These are phyloP conservation scores for Dunckerocampus dactyliophorus DNA, from an alignment of 2,113 vertebrate genomes.

Conservation along the genomic window DNA sequence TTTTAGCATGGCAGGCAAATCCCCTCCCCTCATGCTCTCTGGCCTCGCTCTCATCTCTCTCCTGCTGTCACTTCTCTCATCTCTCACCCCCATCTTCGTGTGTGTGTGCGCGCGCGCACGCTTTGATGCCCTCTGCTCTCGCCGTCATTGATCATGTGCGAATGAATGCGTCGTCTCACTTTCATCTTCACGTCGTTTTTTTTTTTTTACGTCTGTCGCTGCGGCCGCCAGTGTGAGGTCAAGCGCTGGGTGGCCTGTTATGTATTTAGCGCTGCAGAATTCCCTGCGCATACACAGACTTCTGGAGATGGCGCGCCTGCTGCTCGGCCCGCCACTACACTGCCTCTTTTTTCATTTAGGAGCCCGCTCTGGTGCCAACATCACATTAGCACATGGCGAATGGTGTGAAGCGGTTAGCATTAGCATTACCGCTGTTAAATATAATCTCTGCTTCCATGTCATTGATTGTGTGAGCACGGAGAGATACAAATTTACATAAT, in stretches of 20 bases:
- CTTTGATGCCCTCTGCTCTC: constrained; percentile 21
- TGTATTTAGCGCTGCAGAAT: constrained; percentile 43
- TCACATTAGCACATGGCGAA: constrained; percentile 22
- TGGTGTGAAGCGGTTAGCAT: constrained; percentile 26
- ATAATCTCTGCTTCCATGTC: neutral
- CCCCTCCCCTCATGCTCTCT: constrained; percentile 29
- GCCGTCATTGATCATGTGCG: constrained; percentile 42
- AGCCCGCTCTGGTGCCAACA: constrained; percentile 20
- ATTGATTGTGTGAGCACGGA: no score
- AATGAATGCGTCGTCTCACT: constrained; percentile 33
- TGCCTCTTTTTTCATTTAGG: neutral
- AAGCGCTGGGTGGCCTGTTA: constrained; percentile 44
- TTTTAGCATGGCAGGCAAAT: constrained; percentile 69
- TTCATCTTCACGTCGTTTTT: constrained; percentile 17
- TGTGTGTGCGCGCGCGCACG: constrained; percentile 9
- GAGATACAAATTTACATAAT: no score
- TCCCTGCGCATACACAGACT: constrained; percentile 25
- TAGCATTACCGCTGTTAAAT: constrained; percentile 18
- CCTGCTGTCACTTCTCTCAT: constrained; percentile 52
- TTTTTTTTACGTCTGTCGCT: constrained; percentile 23
- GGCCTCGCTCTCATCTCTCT: constrained; percentile 44
- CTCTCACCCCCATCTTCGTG: constrained; percentile 35
- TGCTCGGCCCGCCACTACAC: neutral
- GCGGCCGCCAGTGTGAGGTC: constrained; percentile 50
- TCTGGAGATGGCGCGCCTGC: constrained; percentile 9